Base-by-base conservation (phyloP, 2,113 vertebrate genomes). In the Urocolius indicus region DNA sequence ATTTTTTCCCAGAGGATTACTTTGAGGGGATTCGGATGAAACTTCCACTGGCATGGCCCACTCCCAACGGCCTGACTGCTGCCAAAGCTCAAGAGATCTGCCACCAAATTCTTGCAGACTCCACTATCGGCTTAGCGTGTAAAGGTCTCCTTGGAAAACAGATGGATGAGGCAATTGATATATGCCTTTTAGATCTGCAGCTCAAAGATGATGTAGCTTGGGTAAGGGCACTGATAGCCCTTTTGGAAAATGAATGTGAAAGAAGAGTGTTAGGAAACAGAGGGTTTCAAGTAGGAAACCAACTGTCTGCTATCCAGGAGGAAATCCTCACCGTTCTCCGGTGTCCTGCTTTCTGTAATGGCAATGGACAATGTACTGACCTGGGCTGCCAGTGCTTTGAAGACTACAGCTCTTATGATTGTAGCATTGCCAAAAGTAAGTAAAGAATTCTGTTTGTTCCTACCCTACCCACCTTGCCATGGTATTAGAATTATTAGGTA, bases 1-100 rank as follows among this genome's bases (percentile, higher is more conserved):
- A 98, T 80, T 99, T 98, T 96, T 99, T 98, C 92, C 98, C 98
- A 0, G 98, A 98, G 79, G 98, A 98, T 82, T 98, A 98, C 86
- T 96, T 97, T 54, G 97, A 97, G 23, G 97, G 97, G 32, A 90
- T 87, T 36, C 73, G 76, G 14, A 94, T 59, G 3, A 95, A 91
- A 45, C 49, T 94, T 27, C 88, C 87, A 19, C 91, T 97, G 23
- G 54, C 45, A 3, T 98, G 98, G 98, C 98, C 98, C 38, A 98
- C 98, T 4, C 97, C 98, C 8, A 98, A 95, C 6, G 98, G 98
- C 36, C 93, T 98, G 51, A 98, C 98, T 6, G 98, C 98, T 0
- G 36, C 96, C 79, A 98, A 97, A 92, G 98, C 98, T 79, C 94
- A 30, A 59, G 97, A 98, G 32, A 91, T 98, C 58, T 99, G 98